These are phyloP conservation scores for Isaurus tuberculatus DNA, from an alignment of 92 coral and sea anemone species.

Conservation along the genomic window DNA sequence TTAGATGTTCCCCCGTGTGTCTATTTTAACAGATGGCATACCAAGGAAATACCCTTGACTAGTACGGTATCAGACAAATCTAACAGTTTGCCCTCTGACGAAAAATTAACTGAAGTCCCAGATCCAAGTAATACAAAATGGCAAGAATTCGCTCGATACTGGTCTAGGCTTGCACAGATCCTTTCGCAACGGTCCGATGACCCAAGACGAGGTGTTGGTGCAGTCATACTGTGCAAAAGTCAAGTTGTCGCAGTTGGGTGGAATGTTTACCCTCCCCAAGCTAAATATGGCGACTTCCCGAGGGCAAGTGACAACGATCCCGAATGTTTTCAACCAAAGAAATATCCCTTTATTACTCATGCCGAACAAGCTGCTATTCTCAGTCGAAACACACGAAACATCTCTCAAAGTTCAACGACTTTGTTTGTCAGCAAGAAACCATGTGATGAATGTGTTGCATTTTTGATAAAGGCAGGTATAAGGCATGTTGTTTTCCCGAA, in stretches of 20 bases:
- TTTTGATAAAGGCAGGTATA: constrained; percentile 74
- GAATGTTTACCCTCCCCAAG: constrained; percentile 80
- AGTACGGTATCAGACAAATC: constrained; percentile 17
- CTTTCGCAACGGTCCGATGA: constrained; percentile 80
- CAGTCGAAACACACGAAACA: constrained; percentile 64
- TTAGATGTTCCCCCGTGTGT: constrained; percentile 66
- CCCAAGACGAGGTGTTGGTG: constrained; percentile 89
- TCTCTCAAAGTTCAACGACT: constrained; percentile 66
- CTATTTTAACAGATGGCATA: constrained; percentile 39
- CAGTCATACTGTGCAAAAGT: constrained; percentile 67
- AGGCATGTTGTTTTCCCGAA: constrained; percentile 73
- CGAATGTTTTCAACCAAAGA: constrained; percentile 59
- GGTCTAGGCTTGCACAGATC: constrained; percentile 80
- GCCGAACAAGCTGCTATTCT: constrained; percentile 87
- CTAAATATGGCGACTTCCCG: constrained; percentile 86
- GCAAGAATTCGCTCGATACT: constrained; percentile 78
- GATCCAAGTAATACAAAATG: constrained; percentile 52
- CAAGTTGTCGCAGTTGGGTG: constrained; percentile 82
- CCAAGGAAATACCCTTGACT: constrained; percentile 7
- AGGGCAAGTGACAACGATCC: constrained; percentile 71
- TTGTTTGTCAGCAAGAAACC: constrained; percentile 89
- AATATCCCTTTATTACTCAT: constrained; percentile 79
- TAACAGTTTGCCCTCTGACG: not conserved
- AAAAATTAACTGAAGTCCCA: constrained; percentile 13
- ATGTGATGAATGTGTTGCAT: constrained; percentile 86